phyloP scores from a whole-genome alignment of 2,797 vertebrate genomes.

The Falco novaeseelandiae region DNA sequence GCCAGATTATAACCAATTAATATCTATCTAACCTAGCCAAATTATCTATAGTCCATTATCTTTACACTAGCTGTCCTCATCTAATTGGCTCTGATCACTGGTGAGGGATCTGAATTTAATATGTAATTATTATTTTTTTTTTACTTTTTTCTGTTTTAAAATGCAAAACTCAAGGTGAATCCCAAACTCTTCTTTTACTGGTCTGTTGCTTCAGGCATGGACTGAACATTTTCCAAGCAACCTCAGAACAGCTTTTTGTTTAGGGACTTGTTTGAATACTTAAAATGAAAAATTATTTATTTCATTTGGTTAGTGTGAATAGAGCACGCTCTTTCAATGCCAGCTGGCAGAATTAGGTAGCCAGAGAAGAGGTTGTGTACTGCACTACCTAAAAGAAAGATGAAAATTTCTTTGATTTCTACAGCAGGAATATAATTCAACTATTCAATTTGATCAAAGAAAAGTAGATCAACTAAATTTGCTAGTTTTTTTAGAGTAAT shows the following conservation, averaged over 20 bases:
- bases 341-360: neutral
- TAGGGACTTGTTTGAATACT: neutral
- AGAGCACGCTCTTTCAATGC: neutral
- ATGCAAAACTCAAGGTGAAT: neutral
- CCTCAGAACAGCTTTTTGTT: neutral
- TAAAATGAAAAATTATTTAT: neutral
- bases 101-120: neutral
- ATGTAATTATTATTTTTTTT: neutral
- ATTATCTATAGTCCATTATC: neutral
- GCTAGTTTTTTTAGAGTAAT: neutral
- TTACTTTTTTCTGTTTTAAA: neutral
- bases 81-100: neutral
- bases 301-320: neutral
- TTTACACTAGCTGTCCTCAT: neutral
- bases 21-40: neutral
- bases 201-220: neutral
- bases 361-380: neutral
- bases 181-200: neutral
- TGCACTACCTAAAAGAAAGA: neutral
- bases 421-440: neutral
- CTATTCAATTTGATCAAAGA: neutral
- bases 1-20: neutral
- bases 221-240: neutral
- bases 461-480: neutral
- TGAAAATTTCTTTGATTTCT: neutral